A percentile compares a stretch with the other conserved stretches of the same genome.
Conservation (phyloP, 2,797 vertebrate species). For the Valencia hispanica region DNA sequence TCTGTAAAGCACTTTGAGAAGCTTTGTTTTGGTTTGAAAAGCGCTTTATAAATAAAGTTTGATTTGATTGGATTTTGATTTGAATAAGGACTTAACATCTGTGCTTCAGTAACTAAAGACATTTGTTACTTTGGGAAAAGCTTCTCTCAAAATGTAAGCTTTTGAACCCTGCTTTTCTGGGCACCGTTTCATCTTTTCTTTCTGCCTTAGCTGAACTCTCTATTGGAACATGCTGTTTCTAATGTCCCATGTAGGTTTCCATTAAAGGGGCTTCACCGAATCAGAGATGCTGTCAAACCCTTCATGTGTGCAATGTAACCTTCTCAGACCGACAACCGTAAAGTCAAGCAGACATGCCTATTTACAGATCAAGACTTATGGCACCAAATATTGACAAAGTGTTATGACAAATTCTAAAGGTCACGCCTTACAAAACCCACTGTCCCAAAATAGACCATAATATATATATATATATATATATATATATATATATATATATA, state of each 20-base stretch:
- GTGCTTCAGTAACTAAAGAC: constrained; percentile 1
- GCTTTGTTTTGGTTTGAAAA: too few species aligned
- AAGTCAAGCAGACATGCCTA: not conserved
- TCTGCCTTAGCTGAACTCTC: not conserved
- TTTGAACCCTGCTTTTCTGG: constrained; percentile 1
- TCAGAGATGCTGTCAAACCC: constrained; percentile 13
- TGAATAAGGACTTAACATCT: constrained; percentile 18
- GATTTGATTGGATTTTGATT: too few species aligned
- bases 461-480: too few species aligned
- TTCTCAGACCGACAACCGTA: not conserved
- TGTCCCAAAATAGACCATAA: constrained; percentile 51
- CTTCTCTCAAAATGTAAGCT: constrained; percentile 9
- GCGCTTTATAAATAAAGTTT: too few species aligned
- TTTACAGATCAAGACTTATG: constrained; percentile 26
- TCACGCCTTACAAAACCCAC: constrained; percentile 53
- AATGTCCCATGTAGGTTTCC: constrained; percentile 13
- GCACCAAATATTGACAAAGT: constrained; percentile 52
- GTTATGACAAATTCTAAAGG: constrained; percentile 58
- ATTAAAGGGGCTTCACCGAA: constrained; percentile 16
- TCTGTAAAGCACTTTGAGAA: too few species aligned
- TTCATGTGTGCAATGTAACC: constrained; percentile 18
- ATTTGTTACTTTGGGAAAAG: constrained; percentile 16
- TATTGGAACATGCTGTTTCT: constrained; percentile 19
- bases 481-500: too few species aligned
- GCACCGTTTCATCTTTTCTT: not conserved